Evolutionary conservation across 1,140 invertebrate species (phyloP).

Genomic region (Varroa destructor): DNA sequence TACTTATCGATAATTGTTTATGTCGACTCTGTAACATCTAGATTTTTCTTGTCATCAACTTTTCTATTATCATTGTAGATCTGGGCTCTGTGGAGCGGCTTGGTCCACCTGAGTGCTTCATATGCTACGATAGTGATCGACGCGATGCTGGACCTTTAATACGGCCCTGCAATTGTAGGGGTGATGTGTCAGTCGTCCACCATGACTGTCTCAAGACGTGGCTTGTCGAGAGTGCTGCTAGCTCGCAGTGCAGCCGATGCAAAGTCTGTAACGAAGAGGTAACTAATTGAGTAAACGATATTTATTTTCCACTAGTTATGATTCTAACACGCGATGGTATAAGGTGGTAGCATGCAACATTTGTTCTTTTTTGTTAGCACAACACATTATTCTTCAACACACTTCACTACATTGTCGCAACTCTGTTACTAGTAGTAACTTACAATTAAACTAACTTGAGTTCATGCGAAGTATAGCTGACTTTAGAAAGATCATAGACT

Average conservation of each 20-base stretch:
- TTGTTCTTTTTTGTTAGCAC: too few species aligned
- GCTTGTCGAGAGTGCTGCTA: slow-evolving; percentile 59
- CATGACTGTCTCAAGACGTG: slow-evolving; percentile 79
- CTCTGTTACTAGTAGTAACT: too few species aligned
- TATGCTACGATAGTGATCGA: slow-evolving; percentile 72
- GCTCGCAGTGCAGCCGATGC: slow-evolving; percentile 54
- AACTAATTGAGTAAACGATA: slow-evolving; percentile 39
- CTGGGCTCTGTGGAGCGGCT: slow-evolving; percentile 22
- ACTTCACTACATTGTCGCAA: too few species aligned
- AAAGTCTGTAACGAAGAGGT: slow-evolving; percentile 62
- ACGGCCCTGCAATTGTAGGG: slow-evolving; percentile 73
- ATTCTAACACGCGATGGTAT: not conserved
- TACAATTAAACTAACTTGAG: too few species aligned
- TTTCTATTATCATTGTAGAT: slow-evolving; percentile 3
- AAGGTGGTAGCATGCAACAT: too few species aligned
- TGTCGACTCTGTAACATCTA: too few species aligned
- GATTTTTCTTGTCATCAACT: too few species aligned
- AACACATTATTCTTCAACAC: too few species aligned
- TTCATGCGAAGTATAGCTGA: too few species aligned
- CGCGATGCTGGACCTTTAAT: slow-evolving; percentile 62
- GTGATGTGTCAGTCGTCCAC: slow-evolving; percentile 75
- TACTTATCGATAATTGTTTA: too few species aligned
- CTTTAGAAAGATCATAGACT: too few species aligned
- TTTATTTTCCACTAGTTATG: not conserved
- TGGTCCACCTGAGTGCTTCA: slow-evolving; percentile 61